phyloP scores from a whole-genome alignment of 2,797 vertebrate genomes.

The Spinibarbus caldwelli region DNA sequence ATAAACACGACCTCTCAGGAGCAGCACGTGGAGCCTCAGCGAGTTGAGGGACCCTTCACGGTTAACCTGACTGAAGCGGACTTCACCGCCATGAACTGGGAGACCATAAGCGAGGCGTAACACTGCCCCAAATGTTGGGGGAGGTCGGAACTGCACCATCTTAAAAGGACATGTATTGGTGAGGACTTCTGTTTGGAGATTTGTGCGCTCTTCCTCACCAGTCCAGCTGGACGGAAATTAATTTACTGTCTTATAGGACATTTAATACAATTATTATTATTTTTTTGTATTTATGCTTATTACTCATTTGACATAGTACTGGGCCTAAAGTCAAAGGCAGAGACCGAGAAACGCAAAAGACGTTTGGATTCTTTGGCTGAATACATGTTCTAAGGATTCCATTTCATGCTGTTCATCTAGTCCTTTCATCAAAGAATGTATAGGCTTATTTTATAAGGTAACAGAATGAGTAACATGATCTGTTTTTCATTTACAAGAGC shows the following conservation, averaged over 20 bases:
- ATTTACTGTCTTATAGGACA: no score
- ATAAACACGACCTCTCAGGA: conserved; percentile 52
- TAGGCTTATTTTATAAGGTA: conserved; percentile 1
- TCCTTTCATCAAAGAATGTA: conserved; percentile 11
- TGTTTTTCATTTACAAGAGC: background rate
- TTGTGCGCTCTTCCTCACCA: background rate
- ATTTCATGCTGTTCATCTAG: background rate
- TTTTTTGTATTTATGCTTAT: conserved; percentile 13
- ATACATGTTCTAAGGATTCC: background rate
- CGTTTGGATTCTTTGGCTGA: background rate
- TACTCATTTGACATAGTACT: background rate
- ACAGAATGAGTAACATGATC: background rate
- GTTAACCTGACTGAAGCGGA: conserved; percentile 80
- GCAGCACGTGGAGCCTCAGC: conserved; percentile 56
- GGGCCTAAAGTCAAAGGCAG: background rate
- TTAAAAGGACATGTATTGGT: background rate
- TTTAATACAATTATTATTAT: background rate
- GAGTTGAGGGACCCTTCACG: conserved; percentile 75
- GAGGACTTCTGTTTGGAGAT: conserved; percentile 31
- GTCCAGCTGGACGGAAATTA: background rate
- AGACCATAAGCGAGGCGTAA: conserved; percentile 69
- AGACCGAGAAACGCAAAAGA: background rate
- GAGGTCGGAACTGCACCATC: conserved; percentile 6
- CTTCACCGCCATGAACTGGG: conserved; percentile 72
- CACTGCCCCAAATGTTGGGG: background rate